These are phyloP conservation scores for Oryzias javanicus DNA, from an alignment of 2,113 vertebrate genomes.

Conservation along the genomic window DNA sequence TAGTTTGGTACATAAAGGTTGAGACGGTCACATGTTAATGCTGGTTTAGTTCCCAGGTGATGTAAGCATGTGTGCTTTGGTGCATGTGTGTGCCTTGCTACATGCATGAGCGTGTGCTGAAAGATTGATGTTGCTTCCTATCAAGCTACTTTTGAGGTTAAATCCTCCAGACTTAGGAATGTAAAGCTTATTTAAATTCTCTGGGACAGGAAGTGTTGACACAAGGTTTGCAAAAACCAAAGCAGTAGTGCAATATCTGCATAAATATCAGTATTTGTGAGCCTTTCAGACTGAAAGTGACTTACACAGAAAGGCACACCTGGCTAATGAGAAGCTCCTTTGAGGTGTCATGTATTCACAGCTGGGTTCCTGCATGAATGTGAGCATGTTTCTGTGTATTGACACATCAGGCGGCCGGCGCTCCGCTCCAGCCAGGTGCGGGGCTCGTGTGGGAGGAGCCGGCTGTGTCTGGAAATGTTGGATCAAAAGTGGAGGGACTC, in stretches of 20 bases:
- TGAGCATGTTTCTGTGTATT: neutral
- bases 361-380: constrained; percentile 3
- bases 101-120: too few relatives aligned
- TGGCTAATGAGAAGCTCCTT: constrained; percentile 32
- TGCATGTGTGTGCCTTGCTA: too few relatives aligned
- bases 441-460: constrained; percentile 47
- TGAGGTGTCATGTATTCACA: constrained; percentile 7
- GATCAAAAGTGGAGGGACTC: constrained; percentile 56
- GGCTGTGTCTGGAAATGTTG: constrained; percentile 27
- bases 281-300: constrained; percentile 37
- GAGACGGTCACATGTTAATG: too few relatives aligned
- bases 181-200: constrained; percentile 11
- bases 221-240: constrained; percentile 6
- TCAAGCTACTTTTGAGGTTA: constrained; percentile 7
- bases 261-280: constrained; percentile 18
- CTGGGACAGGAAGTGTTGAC: constrained; percentile 2
- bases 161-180: constrained; percentile 13
- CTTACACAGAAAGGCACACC: constrained; percentile 6
- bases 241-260: neutral
- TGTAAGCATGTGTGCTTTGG: too few relatives aligned
- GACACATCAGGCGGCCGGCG: constrained; percentile 13
- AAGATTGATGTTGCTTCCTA: too few relatives aligned
- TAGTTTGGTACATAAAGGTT: too few relatives aligned
- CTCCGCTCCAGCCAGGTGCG: constrained; percentile 26
- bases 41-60: too few relatives aligned